phyloP scores from a whole-genome alignment of 1,140 invertebrate species.

The Lepidotrigona ventralis region DNA sequence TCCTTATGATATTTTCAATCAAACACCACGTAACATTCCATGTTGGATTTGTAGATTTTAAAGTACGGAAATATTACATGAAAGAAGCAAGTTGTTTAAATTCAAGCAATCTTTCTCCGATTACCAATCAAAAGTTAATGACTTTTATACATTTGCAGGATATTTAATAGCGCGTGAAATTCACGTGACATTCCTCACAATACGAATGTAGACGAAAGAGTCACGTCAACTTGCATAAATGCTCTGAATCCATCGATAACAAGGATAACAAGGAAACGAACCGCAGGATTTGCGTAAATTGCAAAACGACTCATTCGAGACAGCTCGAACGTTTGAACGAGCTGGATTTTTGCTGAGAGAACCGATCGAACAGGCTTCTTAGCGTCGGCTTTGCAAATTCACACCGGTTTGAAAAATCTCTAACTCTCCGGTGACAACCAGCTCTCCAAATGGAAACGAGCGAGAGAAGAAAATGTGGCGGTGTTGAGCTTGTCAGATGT shows the following conservation, averaged over 20 bases:
- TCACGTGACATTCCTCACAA: no score
- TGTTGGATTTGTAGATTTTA: no score
- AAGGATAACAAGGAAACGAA: conserved; percentile 2
- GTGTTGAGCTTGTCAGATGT: neutral
- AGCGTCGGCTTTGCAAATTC: conserved; percentile 16
- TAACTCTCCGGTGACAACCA: conserved; percentile 46
- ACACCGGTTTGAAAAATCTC: conserved; percentile 46
- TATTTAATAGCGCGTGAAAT: no score
- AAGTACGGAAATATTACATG: neutral
- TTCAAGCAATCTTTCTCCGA: neutral
- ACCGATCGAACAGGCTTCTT: conserved; percentile 36
- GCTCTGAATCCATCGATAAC: neutral
- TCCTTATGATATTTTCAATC: no score
- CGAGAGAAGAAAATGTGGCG: conserved; percentile 27
- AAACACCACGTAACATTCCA: no score
- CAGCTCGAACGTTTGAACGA: neutral
- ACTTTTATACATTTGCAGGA: no score
- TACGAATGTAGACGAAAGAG: no score
- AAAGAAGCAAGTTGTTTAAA: neutral
- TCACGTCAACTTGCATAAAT: no score
- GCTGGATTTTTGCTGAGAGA: conserved; percentile 13
- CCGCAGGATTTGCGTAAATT: conserved; percentile 23
- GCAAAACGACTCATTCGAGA: neutral
- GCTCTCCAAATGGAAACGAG: conserved; percentile 1
- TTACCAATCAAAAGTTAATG: neutral